A percentile compares a stretch with the other conserved stretches of the same genome.
Evolutionary conservation across 2,113 vertebrate genomes (phyloP).

Genomic region (Sinocyclocheilus anshuiensis): DNA sequence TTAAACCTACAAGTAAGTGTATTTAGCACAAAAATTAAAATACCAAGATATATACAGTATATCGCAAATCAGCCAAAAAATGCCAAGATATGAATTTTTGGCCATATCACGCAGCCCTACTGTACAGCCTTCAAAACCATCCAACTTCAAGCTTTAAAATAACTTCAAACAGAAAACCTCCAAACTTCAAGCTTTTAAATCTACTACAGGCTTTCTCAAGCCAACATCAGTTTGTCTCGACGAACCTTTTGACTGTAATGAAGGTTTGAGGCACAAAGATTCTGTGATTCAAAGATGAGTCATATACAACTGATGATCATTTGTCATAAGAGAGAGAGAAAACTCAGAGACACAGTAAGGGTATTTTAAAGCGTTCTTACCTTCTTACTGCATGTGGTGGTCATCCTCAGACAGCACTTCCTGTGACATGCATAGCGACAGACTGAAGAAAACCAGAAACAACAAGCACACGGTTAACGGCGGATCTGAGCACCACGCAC

Average conservation of each 20-base stretch:
- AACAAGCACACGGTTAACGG: background rate
- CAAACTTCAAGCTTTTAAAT: background rate
- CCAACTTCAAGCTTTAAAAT: too few relatives aligned
- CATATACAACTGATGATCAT: background rate
- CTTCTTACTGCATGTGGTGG: conserved; percentile 94
- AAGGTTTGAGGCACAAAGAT: background rate
- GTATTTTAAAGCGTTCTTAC: conserved; percentile 71
- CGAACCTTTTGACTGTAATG: background rate
- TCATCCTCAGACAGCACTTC: conserved; percentile 95
- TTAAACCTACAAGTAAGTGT: too few relatives aligned
- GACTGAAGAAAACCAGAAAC: conserved; percentile 73
- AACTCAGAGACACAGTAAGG: too few relatives aligned
- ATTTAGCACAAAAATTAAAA: too few relatives aligned
- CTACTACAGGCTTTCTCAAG: background rate
- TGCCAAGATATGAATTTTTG: too few relatives aligned
- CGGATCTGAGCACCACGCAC: background rate
- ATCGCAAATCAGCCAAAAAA: too few relatives aligned
- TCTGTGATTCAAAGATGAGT: background rate
- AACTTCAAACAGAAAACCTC: too few relatives aligned
- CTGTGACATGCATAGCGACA: conserved; percentile 97
- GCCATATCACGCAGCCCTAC: too few relatives aligned
- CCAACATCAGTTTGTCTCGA: background rate
- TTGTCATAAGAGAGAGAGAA: too few relatives aligned
- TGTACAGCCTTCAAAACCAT: too few relatives aligned
- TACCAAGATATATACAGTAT: too few relatives aligned